Percentiles rank a stretch among this genome's conserved stretches.
phyloP scores from a whole-genome alignment of 2,888 invertebrate genomes.

The Maniola hyperantus region DNA sequence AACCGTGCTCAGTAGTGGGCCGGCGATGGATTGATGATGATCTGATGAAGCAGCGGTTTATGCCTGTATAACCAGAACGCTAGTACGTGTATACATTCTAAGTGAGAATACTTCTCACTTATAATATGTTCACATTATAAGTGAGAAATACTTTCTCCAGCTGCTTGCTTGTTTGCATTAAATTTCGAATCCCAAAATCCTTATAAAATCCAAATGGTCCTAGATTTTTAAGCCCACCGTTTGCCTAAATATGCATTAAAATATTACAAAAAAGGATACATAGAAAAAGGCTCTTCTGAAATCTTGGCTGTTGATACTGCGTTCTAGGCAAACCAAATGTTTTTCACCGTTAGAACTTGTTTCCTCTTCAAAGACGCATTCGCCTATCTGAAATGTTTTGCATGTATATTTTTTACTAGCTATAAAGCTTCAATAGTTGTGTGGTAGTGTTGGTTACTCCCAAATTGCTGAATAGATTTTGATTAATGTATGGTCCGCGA shows the following conservation, averaged over 20 bases:
- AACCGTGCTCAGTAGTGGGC: too few species aligned
- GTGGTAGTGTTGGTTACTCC: neutral
- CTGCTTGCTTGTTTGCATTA: too few species aligned
- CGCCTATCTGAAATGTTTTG: conserved; percentile 54
- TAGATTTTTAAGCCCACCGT: neutral
- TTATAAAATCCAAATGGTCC: neutral
- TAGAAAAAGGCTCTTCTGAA: conserved; percentile 86
- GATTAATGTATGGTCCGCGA: too few species aligned
- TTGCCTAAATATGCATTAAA: conserved; percentile 68
- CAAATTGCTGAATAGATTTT: too few species aligned
- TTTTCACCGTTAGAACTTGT: conserved; percentile 44
- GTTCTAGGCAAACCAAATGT: conserved; percentile 55
- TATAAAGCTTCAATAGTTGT: too few species aligned
- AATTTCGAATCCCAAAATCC: too few species aligned
- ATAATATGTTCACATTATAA: too few species aligned
- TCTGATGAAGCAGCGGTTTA: neutral
- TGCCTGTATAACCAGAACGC: too few species aligned
- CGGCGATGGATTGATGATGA: neutral
- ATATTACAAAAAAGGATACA: conserved; percentile 85
- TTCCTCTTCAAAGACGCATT: conserved; percentile 55
- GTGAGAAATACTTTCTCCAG: too few species aligned
- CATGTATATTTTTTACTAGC: neutral
- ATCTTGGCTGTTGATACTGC: conserved; percentile 76
- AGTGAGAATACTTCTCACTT: too few species aligned
- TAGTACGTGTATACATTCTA: too few species aligned